Evolutionary conservation across 1,140 invertebrate genomes (phyloP).

Genomic region (Drosophila nasuta): DNA sequence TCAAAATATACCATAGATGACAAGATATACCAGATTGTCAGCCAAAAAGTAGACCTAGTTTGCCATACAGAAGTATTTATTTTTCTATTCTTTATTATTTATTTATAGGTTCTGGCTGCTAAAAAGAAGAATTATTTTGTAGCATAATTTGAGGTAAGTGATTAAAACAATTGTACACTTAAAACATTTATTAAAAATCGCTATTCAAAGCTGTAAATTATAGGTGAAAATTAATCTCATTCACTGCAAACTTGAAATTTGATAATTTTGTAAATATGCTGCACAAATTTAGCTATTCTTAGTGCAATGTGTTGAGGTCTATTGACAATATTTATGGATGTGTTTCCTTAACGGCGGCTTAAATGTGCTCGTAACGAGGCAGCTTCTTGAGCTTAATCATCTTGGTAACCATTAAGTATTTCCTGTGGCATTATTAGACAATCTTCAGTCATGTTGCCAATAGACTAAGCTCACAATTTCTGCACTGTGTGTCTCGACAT

Average conservation of each 20-base stretch:
- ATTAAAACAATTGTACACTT: no score
- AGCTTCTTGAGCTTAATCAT: conserved; percentile 40
- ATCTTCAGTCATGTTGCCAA: conserved; percentile 46
- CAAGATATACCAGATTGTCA: no score
- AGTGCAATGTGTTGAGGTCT: background rate
- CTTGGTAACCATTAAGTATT: conserved; percentile 49
- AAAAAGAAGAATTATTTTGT: no score
- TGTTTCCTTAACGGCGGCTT: conserved; percentile 15
- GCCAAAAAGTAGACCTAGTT: no score
- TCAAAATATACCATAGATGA: no score
- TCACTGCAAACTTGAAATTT: background rate
- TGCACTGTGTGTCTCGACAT: conserved; percentile 29
- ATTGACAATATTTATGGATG: conserved; percentile 10
- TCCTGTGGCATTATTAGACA: conserved; percentile 52
- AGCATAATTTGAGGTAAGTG: no score
- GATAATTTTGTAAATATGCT: background rate
- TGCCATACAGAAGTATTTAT: no score
- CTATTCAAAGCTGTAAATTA: no score
- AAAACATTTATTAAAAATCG: no score
- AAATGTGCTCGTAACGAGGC: conserved; percentile 27
- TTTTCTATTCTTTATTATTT: no score
- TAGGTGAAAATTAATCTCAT: no score
- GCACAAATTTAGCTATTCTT: background rate
- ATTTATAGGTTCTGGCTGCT: no score
- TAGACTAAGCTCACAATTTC: conserved; percentile 25